phyloP scores from a whole-genome alignment of 2,113 vertebrate genomes.

The Xiphophorus hellerii region DNA sequence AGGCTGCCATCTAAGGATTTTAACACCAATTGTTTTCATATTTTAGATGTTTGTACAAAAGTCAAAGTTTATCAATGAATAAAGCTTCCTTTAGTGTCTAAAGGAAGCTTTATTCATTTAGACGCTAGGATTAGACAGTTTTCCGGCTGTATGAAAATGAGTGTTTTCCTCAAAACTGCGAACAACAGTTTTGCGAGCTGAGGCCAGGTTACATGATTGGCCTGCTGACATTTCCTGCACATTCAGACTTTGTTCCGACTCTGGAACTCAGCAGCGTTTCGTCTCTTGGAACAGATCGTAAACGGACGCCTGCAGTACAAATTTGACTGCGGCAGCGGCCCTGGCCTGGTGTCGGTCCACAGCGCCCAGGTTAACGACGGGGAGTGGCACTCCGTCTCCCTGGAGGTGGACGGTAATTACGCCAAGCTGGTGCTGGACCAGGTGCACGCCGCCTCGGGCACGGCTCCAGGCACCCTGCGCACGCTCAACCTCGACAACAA shows the following conservation, averaged over 20 bases:
- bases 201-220: constrained; percentile 7
- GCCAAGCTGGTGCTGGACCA: constrained; percentile 92
- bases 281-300: constrained; percentile 83
- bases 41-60: constrained; percentile 11
- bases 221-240: background rate
- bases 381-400: constrained; percentile 90
- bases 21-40: constrained; percentile 3
- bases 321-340: constrained; percentile 97
- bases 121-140: too few species aligned
- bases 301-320: constrained; percentile 95
- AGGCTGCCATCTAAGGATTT: constrained; percentile 11
- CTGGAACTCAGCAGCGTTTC: background rate
- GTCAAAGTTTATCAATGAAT: background rate
- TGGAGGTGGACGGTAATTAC: constrained; percentile 94
- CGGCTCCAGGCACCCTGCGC: constrained; percentile 91
- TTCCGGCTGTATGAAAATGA: too few species aligned
- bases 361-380: constrained; percentile 94
- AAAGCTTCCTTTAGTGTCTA: constrained; percentile 1
- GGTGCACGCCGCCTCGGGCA: constrained; percentile 92
- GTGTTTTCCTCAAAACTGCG: too few species aligned
- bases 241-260: background rate
- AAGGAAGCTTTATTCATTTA: background rate
- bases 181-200: background rate
- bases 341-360: constrained; percentile 93
- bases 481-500: constrained; percentile 93